Base-by-base conservation (phyloP, 2,113 vertebrate genomes). In the Psophia crepitans region DNA sequence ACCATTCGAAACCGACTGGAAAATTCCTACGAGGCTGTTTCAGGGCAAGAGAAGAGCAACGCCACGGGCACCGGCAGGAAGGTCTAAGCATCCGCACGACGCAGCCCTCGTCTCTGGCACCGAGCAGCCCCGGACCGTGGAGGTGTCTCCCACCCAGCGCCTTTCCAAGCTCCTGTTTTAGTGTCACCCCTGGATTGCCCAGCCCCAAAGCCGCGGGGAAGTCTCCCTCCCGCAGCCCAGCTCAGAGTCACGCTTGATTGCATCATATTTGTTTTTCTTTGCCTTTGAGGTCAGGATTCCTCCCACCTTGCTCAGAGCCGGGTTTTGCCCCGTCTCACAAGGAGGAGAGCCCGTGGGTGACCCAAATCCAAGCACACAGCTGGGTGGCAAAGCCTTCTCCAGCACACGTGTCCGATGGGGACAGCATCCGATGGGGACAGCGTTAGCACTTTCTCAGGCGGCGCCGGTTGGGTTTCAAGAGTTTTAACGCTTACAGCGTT, bases 91-190 rank as follows among this genome's bases (percentile, higher is more conserved):
- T 5, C 63, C 23, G 1, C 63, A 5, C 5, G 3, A 48, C 7
- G 2, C 78, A 54, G 61, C 16, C 43, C 63, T 56, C 32, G 1
- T 23, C 80, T 35, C 51, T 4, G 1, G 35, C 56, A 32, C 41
- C 41, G 2, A 39, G 21, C 16, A 1, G 26, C 60, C 61, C 48
- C 1, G 20, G 32, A 13, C 2, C 8, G 0, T 0, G 27, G 56
- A 26, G 21, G 41, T 1, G 15, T 20, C 10, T 63, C 33, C 30
- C 46, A 15, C 69, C 16, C 19, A 0, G 8, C 3, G 10, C 66
- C 44, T 20, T 8, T 17, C 90, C 84, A 9, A 49, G 74, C 26
- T 60, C 63, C 84, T 2, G 43, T 16, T 23, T 4, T 5, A 7
- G 77, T 1, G 30, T 80, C n/a, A 2, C 71, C 75, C 69, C 51